A percentile compares a stretch with the other conserved stretches of the same genome.
phyloP scores from a whole-genome alignment of 2,888 invertebrate species.

The Ethmia dodecea region DNA sequence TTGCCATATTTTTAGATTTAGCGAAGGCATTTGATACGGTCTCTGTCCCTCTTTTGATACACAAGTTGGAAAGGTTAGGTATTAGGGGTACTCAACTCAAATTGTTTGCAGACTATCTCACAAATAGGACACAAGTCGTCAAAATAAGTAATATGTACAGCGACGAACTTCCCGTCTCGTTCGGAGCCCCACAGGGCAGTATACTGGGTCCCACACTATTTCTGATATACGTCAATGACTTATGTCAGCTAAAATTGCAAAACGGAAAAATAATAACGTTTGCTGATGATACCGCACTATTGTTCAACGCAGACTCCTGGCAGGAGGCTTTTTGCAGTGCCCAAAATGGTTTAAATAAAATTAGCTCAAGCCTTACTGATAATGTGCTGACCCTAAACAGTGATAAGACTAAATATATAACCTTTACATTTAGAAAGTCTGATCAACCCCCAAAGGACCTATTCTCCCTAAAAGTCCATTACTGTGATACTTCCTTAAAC shows the following conservation, averaged over 20 bases:
- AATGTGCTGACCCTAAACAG: too few relatives aligned
- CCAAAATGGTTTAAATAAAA: not conserved
- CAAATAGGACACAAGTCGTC: not conserved
- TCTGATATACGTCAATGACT: not conserved
- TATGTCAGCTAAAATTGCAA: not conserved
- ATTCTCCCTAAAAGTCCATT: too few relatives aligned
- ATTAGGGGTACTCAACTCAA: too few relatives aligned
- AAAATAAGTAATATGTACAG: not conserved
- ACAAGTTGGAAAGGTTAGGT: not conserved
- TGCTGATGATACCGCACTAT: not conserved
- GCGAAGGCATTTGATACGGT: not conserved
- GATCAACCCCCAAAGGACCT: too few relatives aligned
- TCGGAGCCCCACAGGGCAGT: not conserved
- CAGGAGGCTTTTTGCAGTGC: not conserved
- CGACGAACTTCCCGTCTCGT: not conserved
- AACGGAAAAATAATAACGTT: not conserved
- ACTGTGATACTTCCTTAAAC: too few relatives aligned
- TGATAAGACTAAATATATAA: too few relatives aligned
- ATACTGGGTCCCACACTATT: not conserved
- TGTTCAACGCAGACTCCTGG: not conserved
- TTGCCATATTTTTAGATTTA: not conserved
- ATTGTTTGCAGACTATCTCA: too few relatives aligned
- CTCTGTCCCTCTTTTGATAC: not conserved
- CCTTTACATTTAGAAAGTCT: too few relatives aligned
- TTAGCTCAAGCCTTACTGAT: too few relatives aligned